Base-by-base conservation (phyloP, 2,888 invertebrate species). In the Agrotis ipsilon region DNA sequence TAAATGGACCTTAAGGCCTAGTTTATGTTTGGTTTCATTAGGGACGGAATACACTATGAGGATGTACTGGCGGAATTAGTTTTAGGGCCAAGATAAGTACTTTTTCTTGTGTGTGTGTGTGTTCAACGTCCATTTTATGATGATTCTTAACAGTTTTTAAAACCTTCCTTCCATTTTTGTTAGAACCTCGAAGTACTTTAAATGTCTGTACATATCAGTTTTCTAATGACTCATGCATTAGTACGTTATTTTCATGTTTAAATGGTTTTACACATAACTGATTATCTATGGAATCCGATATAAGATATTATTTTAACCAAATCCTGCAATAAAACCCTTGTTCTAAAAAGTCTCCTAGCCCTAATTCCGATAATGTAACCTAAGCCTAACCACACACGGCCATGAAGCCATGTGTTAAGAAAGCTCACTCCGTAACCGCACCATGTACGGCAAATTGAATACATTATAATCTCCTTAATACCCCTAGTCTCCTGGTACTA, bases 361-460 rank as follows among this genome's bases (percentile, higher is more conserved):
- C 59, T 57, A 52, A 61, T 79, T 66, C 19, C 16, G 7, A 24
- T 18, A 57, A 54, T 69, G 69, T 66, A 68, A 27, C 49, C 78
- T 68, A 55, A 64, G 39, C 67, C 58, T 54, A 64, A 68, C 55
- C 32, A 55, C 60, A 65, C 24, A 66, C 49, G 62, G 62, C 19
- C 70, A 59, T 60, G 63, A 69, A 74, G 60, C 64, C 78, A 68
- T 70, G 63, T 78, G 67, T 67, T 78, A 70, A 49, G 69, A 69
- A 78, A 68, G 79, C 43, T 57, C 48, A 66, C 62, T 68, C 52
- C n/a, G 69, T 70, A 68, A 54, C 45, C 60, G 11, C 27, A 27
- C 75, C 82, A 64, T 75, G 63, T 81, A 81, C 18, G 82, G 81
- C 67, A 64, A 78, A 78, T 76, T 73, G 79, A 81, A 81, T 81